These are phyloP conservation scores for Zaprionus taronus DNA, from an alignment of 1,140 invertebrate species.

Conservation along the genomic window DNA sequence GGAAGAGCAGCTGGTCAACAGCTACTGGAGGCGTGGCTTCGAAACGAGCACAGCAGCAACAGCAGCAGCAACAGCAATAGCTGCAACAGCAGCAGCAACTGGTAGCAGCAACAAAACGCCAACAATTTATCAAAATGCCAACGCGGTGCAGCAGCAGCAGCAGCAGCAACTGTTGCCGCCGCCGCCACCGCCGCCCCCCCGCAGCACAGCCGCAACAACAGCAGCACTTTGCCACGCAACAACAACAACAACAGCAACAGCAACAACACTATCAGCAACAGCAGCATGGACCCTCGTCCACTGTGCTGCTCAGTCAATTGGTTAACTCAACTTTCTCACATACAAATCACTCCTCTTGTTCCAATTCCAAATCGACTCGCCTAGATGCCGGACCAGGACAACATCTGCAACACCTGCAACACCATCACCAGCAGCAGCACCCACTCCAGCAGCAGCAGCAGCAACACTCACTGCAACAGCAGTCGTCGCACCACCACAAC, in stretches of 20 bases:
- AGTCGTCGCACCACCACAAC: slow-evolving; percentile 24
- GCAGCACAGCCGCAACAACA: slow-evolving; percentile 60
- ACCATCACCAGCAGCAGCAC: slow-evolving; percentile 51
- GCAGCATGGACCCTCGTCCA: slow-evolving; percentile 84
- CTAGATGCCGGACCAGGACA: slow-evolving; percentile 58
- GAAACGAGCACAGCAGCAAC: slow-evolving; percentile 84
- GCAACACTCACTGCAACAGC: slow-evolving; percentile 25
- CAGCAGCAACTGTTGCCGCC: slow-evolving; percentile 68
- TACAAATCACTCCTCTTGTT: slow-evolving; percentile 63
- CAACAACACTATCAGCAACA: slow-evolving; percentile 86
- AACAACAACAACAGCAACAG: slow-evolving; percentile 86
- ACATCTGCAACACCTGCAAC: slow-evolving; percentile 54
- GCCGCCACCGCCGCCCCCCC: slow-evolving; percentile 46
- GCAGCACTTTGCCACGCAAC: slow-evolving; percentile 57
- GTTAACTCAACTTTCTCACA: slow-evolving; percentile 84
- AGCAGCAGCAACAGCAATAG: slow-evolving; percentile 31
- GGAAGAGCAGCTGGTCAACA: slow-evolving; percentile 91
- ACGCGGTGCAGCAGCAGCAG: slow-evolving; percentile 68
- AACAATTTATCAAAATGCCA: slow-evolving; percentile 73
- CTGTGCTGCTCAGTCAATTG: slow-evolving; percentile 82
- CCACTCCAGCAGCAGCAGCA: slow-evolving; percentile 46
- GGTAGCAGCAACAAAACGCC: slow-evolving; percentile 64
- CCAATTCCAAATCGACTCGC: slow-evolving; percentile 60
- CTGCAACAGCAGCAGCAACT: slow-evolving; percentile 23
- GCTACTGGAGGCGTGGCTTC: slow-evolving; percentile 89